These are phyloP conservation scores for Drosophila hawaiiensis DNA, from an alignment of 2,888 invertebrate genomes.

Conservation along the genomic window DNA sequence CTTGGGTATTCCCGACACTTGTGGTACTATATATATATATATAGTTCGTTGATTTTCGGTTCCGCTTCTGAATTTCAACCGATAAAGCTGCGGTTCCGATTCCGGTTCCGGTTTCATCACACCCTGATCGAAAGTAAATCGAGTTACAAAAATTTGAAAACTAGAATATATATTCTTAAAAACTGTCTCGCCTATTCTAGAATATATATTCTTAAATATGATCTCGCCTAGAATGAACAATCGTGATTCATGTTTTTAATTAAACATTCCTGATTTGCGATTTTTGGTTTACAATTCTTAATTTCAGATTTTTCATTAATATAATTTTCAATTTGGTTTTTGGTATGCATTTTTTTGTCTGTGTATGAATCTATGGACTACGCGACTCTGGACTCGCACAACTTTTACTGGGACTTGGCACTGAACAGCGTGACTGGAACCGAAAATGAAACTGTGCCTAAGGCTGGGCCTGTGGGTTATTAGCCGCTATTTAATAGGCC, in stretches of 20 bases:
- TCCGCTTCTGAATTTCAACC: not conserved
- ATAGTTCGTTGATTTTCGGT: not conserved
- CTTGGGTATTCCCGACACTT: not conserved
- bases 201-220: not conserved
- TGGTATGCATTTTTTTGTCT: not conserved
- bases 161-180: not conserved
- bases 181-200: not conserved
- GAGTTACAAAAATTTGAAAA: not conserved
- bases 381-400: not conserved
- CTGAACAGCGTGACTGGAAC: not conserved
- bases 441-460: not conserved
- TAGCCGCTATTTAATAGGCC: conserved; percentile 17
- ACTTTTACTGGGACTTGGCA: not conserved
- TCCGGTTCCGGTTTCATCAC: not conserved
- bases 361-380: not conserved
- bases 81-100: not conserved
- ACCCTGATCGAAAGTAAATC: not conserved
- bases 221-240: not conserved
- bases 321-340: not conserved
- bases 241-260: not conserved
- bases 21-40: not conserved
- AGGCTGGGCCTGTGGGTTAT: conserved; percentile 22
- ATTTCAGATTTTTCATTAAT: not conserved
- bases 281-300: not conserved
- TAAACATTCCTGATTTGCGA: not conserved